Evolutionary conservation across 2,113 vertebrate species (phyloP).

Genomic region (Emydura subglobosa): DNA sequence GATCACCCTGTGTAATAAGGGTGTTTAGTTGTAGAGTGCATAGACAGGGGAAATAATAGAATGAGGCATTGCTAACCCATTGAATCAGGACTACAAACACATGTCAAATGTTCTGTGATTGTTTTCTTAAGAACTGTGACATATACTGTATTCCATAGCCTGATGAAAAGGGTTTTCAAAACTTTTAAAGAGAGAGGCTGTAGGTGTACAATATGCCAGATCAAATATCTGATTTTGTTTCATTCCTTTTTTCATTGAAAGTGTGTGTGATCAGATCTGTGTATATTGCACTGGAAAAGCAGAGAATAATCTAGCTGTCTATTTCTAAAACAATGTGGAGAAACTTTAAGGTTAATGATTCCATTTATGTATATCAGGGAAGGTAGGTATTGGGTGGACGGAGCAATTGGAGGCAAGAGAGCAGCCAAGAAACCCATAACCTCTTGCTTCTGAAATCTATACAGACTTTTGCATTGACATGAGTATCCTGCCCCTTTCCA

Average conservation of each 20-base stretch:
- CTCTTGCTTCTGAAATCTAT: background rate
- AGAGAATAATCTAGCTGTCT: background rate
- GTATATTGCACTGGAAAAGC: background rate
- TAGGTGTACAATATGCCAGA: fast-evolving
- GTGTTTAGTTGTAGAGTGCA: constrained; percentile 45
- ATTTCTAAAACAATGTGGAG: background rate
- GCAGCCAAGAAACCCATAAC: background rate
- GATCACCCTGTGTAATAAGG: constrained; percentile 47
- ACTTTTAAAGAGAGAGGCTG: background rate
- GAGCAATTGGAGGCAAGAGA: background rate
- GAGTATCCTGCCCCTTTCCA: background rate
- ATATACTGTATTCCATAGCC: background rate
- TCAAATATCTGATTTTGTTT: background rate
- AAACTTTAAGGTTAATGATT: background rate
- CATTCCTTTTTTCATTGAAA: background rate
- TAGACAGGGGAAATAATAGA: background rate
- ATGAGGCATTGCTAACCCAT: constrained; percentile 3
- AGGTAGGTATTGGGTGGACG: background rate
- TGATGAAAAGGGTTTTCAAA: background rate
- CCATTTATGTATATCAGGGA: background rate
- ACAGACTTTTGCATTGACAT: background rate
- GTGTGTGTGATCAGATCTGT: background rate
- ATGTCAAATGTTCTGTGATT: constrained; percentile 4
- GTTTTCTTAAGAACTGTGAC: constrained; percentile 11
- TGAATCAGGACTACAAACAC: constrained; percentile 29